Percentiles rank a stretch among this genome's conserved stretches.
phyloP scores from a whole-genome alignment of 2,797 vertebrate genomes.

The Cuculus canorus region DNA sequence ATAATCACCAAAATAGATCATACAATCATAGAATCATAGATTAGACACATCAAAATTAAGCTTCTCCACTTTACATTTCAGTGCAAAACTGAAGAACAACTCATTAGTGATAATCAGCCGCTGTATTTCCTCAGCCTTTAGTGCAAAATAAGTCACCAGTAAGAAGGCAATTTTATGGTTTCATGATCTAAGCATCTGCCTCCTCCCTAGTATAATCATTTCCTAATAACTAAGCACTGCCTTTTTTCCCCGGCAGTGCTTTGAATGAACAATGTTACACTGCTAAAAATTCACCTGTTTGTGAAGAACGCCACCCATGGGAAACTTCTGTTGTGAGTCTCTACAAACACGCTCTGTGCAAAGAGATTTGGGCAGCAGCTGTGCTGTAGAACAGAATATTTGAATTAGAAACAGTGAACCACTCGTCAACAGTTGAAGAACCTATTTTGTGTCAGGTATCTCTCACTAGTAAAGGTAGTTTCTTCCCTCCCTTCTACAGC shows the following conservation, averaged over 20 bases:
- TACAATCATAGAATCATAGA: no score
- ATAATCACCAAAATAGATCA: not conserved
- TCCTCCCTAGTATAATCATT: not conserved
- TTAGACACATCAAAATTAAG: not conserved
- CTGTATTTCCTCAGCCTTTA: not conserved
- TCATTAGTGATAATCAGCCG: not conserved
- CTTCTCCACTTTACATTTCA: not conserved
- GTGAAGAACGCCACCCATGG: constrained; percentile 93
- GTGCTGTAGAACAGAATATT: constrained; percentile 82
- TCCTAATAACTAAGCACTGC: not conserved
- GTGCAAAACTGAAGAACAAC: not conserved
- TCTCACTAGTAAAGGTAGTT: not conserved
- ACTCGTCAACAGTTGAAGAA: fast-evolving
- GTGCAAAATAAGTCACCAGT: not conserved
- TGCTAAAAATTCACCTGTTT: constrained; percentile 79
- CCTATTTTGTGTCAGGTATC: not conserved
- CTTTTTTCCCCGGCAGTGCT: not conserved
- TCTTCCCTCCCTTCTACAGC: not conserved
- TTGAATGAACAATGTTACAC: not conserved
- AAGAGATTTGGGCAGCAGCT: constrained; percentile 93
- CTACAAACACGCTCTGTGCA: constrained; percentile 92
- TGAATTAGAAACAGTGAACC: not conserved
- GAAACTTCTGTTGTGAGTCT: constrained; percentile 88
- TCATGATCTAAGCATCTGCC: not conserved
- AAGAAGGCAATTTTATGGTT: not conserved